These are phyloP conservation scores for Tenualosa thibaudeaui DNA, from an alignment of 2,797 vertebrate genomes.

Conservation along the genomic window DNA sequence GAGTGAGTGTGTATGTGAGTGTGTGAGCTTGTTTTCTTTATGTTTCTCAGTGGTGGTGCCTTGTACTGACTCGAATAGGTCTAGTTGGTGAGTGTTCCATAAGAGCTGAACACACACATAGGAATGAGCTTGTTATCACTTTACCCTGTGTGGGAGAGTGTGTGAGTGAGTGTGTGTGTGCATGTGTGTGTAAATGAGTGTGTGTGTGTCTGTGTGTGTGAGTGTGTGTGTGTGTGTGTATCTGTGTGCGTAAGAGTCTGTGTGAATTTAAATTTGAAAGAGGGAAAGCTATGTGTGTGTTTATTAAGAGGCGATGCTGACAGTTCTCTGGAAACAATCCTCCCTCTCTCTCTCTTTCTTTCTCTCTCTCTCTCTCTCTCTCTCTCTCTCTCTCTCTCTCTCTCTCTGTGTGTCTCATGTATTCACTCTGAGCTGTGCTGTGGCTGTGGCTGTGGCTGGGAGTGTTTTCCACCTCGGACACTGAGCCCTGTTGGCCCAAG, in stretches of 20 bases:
- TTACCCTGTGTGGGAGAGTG: neutral
- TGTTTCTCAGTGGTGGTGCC: too few species aligned
- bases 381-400: neutral
- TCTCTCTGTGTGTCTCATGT: neutral
- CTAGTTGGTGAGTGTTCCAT: too few species aligned
- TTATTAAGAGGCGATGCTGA: neutral
- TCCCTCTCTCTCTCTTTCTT: neutral
- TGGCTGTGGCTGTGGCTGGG: slow-evolving; percentile 27
- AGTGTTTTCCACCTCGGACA: slow-evolving; percentile 18
- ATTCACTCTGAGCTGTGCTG: neutral
- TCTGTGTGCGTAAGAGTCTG: neutral
- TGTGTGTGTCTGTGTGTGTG: neutral
- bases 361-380: neutral
- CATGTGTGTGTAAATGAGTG: neutral
- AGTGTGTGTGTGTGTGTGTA: neutral
- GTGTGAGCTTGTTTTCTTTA: neutral
- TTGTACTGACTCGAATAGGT: too few species aligned
- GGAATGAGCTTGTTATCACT: too few species aligned
- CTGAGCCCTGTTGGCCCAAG: neutral
- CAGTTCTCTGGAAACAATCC: neutral
- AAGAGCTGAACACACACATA: too few species aligned
- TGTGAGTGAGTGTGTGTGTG: neutral
- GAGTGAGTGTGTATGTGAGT: neutral
- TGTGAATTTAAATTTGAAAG: neutral
- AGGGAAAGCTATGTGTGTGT: neutral